Evolutionary conservation across 2,888 invertebrate genomes (phyloP), one percentile per base, ranked within the genome.

Genomic region (Panorpa germanica): DNA sequence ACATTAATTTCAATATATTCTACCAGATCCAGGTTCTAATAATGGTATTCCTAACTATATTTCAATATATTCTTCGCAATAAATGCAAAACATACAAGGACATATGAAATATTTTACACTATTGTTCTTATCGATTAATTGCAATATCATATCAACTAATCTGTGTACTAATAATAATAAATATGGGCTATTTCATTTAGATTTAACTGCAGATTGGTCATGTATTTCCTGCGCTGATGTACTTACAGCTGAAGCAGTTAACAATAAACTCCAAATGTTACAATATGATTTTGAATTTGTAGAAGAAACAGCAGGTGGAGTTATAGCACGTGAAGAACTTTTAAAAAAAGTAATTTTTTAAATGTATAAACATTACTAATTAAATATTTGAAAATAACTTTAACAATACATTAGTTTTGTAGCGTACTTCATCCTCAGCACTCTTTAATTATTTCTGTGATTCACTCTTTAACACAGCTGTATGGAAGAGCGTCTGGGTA

Each of bases 401-500:
- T 22, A 24, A n/a, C 25, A n/a, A 7, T 6, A 24, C 10, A 24
- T 6, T 54, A 70, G 55, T 77, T 73, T 48, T 64, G 63, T 40
- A 63, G 65, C 1, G 65, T 76, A 31, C 55, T 86, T 35, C 85
- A 86, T 55, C 80, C 81, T 0, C 64, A 67, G 18, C 81, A 85
- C 50, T 68, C 72, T 8, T 61, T 78, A 34, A 61, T 75, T 42
- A 63, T 70, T 1, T 63, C 65, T 2, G 43, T 82, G 10, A 65
- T 72, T 40, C 70, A 74, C 42, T 63, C 70, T 12, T 55, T 85
- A 32, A 68, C 70, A 9, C 81, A 83, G 50, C 57, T 82, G 49
- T 83, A 83, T 44, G 83, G 85, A 0, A 65, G 76, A 29, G 69
- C 71, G 2, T 65, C 70, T 33, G 77, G 72, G 9, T 81, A 78